Percentiles rank a stretch among this genome's conserved stretches.
These are phyloP conservation scores for Boloria euphrosyne DNA, from an alignment of 2,888 invertebrate species.

Conservation along the genomic window DNA sequence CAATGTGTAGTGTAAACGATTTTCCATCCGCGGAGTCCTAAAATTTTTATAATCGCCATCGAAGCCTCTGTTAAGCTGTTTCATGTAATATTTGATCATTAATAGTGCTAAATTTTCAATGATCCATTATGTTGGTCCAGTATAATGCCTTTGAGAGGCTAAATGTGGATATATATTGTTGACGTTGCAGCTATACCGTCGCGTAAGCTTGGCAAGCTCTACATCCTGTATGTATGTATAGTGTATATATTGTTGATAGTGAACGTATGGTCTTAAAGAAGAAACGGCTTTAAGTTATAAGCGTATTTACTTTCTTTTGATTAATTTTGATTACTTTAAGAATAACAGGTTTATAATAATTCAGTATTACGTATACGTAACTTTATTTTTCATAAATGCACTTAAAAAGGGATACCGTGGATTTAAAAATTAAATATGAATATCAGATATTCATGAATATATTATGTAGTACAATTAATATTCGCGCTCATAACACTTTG, in stretches of 20 bases:
- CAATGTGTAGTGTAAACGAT: too few relatives aligned
- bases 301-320: background rate
- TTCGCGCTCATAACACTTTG: too few relatives aligned
- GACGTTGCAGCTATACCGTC: conserved; percentile 22
- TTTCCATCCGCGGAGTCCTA: too few relatives aligned
- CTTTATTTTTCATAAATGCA: too few relatives aligned
- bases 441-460: too few relatives aligned
- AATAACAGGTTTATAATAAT: too few relatives aligned
- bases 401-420: too few relatives aligned
- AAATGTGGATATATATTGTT: conserved; percentile 19
- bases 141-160: conserved; percentile 23
- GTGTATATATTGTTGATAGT: conserved; percentile 22
- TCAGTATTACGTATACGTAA: background rate
- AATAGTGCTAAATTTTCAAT: conserved; percentile 10
- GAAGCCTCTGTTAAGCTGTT: background rate
- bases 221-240: conserved; percentile 7
- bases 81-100: background rate
- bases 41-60: too few relatives aligned
- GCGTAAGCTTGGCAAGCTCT: conserved; percentile 21
- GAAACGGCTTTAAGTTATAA: conserved; percentile 21
- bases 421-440: too few relatives aligned
- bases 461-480: too few relatives aligned
- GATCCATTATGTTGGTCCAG: conserved; percentile 17
- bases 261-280: conserved; percentile 28
- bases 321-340: too few relatives aligned